Evolutionary conservation across 2,888 invertebrate genomes (phyloP), one percentile per base, ranked within the genome.

Genomic region (Piscicola geometra): DNA sequence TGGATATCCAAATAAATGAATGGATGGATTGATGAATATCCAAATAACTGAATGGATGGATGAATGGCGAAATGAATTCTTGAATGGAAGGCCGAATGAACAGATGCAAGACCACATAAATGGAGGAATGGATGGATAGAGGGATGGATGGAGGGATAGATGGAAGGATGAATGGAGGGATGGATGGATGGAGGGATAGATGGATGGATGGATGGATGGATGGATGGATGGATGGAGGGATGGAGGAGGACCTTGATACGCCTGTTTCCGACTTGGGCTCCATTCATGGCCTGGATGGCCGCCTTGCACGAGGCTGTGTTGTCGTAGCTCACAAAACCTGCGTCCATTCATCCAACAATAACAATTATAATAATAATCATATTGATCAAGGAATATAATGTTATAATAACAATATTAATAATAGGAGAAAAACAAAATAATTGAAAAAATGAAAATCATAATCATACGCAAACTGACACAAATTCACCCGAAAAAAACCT

Each of bases 271-370:
- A 76, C 69, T 21, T 71, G 76, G 56, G 69, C 69, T 25, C 76
- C 76, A 33, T 76, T 76, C 76, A 76, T 76, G 32, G 76, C 71
- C 66, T 76, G 71, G 66, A 76, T 76, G 47, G 76, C 76, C 28
- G 69, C 60, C 47, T 66, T 76, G 1, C 71, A 69, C 30, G 76
- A 76, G 35, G 56, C 33, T 9, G 71, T 52, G 33, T 76, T 76
- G 67, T 76, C 76, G 28, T 76, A 76, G 47, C 76, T 76, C 56
- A 76, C 76, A 66, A 76, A 76, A 47, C 76, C 76, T 76, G 52
- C 0, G n/a, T n/a, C n/a, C n/a, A n/a, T n/a, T n/a, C n/a, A n/a
- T n/a, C 32, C 41, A 71, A 21, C 21, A 18, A 69, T 36, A 1
- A 32, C n/a, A n/a, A n/a, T n/a, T n/a, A n/a, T n/a, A n/a, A n/a